Evolutionary conservation across 2,888 invertebrate genomes (phyloP).

Genomic region (Pyrgus malvae): DNA sequence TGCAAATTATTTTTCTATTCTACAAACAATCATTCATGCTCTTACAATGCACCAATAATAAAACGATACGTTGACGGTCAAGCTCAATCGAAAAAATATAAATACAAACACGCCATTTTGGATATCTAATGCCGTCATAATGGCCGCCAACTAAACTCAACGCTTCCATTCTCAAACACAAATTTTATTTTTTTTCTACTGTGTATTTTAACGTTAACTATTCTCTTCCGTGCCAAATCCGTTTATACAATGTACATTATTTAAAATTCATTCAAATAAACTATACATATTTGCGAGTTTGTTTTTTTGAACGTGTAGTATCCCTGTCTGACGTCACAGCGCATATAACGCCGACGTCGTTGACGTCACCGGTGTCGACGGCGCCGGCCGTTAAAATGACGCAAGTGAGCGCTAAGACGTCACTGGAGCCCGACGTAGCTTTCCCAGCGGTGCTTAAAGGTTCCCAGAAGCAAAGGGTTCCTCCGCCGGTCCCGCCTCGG

Average conservation of each 20-base stretch:
- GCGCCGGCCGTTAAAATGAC: slow-evolving; percentile 55
- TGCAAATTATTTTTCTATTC: slow-evolving; percentile 47
- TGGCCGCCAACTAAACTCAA: slow-evolving; percentile 36
- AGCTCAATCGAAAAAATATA: slow-evolving; percentile 78
- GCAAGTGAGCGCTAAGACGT: slow-evolving; percentile 55
- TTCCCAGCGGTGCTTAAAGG: slow-evolving; percentile 90
- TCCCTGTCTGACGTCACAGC: slow-evolving; percentile 81
- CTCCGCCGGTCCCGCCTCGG: slow-evolving; percentile 94
- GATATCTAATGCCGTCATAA: slow-evolving; percentile 51
- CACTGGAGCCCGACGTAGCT: slow-evolving; percentile 77
- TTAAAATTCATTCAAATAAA: slow-evolving; percentile 49
- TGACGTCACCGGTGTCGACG: slow-evolving; percentile 71
- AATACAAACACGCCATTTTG: slow-evolving; percentile 76
- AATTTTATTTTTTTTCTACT: slow-evolving; percentile 46
- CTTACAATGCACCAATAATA: slow-evolving; percentile 68
- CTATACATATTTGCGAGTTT: slow-evolving; percentile 42
- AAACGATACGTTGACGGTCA: slow-evolving; percentile 67
- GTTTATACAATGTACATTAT: slow-evolving; percentile 52
- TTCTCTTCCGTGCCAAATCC: slow-evolving; percentile 45
- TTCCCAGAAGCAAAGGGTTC: slow-evolving; percentile 88
- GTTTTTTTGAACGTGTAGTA: slow-evolving; percentile 49
- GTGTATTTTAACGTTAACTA: slow-evolving; percentile 35
- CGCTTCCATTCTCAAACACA: slow-evolving; percentile 63
- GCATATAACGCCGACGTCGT: slow-evolving; percentile 74
- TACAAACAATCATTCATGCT: slow-evolving; percentile 42